Base-by-base conservation (phyloP, 2,888 invertebrate genomes). In the Chorisops tibialis region DNA sequence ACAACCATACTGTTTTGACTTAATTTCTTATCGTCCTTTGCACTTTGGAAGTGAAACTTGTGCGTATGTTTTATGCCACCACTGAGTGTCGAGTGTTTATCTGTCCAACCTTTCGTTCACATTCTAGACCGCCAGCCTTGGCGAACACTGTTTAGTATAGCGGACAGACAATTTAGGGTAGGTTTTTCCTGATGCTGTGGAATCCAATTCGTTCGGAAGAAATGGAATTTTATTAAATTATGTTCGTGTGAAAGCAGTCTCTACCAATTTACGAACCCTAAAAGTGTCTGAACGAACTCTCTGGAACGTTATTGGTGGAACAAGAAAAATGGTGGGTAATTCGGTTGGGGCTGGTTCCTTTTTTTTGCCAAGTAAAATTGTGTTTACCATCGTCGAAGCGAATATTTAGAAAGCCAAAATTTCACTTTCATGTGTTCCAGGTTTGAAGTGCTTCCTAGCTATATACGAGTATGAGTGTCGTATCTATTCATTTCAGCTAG, bases 191-290 rank as follows among this genome's bases (percentile, higher is more conserved):
- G 19, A 16, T n/a, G n/a, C n/a, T n/a, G n/a, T 18, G 35, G 50
- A 30, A 50, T 50, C 18, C 35, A 35, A 14, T 54, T 19, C 41
- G 16, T n/a, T 21, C 30, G 35, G 56, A 19, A 19, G 16, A 43
- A 43, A 56, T 24, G 30, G 47, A 63, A 47, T 51, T 63, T 58
- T 63, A 63, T 63, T 63, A 61, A 61, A 58, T 63, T 61, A 63
- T 37, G 56, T 56, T 50, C 21, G 30, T 19, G 56, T 35, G 30
- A 45, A 56, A 45, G 56, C 56, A 18, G 45, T 56, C 56, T 45
- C n/a, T 43, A 45, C 43, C 24, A 56, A 56, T 56, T 56, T 56
- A 30, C 56, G 56, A 56, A n/a, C 56, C 56, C 45, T 45, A 14
- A 45, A 59, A 51, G 24, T 47, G 47, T 37, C 5, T 18, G 30